A percentile compares a stretch with the other conserved stretches of the same genome.
Evolutionary conservation across 2,888 invertebrate genomes (phyloP).

Genomic region (Minunthozetes semirufus): DNA sequence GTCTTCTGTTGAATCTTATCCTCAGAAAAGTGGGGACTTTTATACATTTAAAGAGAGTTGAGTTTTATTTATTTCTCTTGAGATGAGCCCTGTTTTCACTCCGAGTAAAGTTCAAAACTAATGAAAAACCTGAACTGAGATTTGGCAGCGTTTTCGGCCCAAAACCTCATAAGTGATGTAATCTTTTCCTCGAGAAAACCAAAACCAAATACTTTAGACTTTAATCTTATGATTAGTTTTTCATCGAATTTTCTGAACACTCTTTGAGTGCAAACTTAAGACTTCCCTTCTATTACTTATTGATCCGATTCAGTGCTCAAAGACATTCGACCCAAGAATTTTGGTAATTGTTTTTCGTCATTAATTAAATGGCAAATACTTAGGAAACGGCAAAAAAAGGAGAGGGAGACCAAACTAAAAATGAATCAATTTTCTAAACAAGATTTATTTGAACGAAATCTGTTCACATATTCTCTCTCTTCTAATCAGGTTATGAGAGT

Average conservation of each 20-base stretch:
- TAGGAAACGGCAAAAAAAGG: background rate
- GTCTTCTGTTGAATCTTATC: too few species aligned
- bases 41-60: background rate
- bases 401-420: too few species aligned
- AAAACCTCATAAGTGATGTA: background rate
- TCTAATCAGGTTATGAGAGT: background rate
- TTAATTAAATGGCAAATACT: background rate
- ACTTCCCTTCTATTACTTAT: background rate
- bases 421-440: background rate
- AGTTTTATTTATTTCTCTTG: conserved; percentile 19
- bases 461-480: background rate
- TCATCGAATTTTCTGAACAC: background rate
- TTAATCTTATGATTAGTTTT: conserved; percentile 18
- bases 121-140: background rate
- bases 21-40: too few species aligned
- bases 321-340: background rate
- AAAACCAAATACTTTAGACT: conserved; percentile 12
- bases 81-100: background rate
- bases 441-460: background rate
- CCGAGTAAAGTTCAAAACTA: conserved; percentile 19
- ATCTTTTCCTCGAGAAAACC: conserved; percentile 16
- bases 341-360: background rate
- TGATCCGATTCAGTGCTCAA: background rate
- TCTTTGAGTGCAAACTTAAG: background rate
- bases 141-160: background rate